phyloP scores from a whole-genome alignment of 2,888 invertebrate species.

The Alloplasta piceator region DNA sequence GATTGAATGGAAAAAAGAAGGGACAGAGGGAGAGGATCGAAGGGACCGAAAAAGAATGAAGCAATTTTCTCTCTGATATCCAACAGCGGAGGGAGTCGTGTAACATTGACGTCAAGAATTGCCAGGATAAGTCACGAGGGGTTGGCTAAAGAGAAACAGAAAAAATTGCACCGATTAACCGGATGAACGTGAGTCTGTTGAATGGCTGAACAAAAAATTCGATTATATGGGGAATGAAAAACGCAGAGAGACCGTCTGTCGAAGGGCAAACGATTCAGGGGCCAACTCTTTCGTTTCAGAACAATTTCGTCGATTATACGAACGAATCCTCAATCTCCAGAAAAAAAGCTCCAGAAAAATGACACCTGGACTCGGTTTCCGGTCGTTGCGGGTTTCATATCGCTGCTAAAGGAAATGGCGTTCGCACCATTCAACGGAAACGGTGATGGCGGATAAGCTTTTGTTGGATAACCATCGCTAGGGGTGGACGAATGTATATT shows the following conservation, averaged over 20 bases:
- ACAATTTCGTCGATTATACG: constrained; percentile 45
- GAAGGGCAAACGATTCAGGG: constrained; percentile 33
- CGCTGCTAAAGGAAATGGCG: too few relatives aligned
- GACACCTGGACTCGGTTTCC: too few relatives aligned
- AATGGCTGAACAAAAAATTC: constrained; percentile 43
- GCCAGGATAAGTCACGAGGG: not conserved
- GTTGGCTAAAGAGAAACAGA: constrained; percentile 17
- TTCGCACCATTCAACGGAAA: too few relatives aligned
- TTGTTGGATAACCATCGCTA: too few relatives aligned
- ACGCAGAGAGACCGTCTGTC: not conserved
- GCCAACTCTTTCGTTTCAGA: constrained; percentile 25
- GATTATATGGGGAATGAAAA: constrained; percentile 35
- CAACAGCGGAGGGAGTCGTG: not conserved
- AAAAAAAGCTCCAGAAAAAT: too few relatives aligned
- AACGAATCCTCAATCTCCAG: constrained; percentile 34
- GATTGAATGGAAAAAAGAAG: constrained; percentile 32
- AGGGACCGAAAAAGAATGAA: constrained; percentile 49
- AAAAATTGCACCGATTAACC: constrained; percentile 61
- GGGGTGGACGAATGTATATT: too few relatives aligned
- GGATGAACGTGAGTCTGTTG: constrained; percentile 47
- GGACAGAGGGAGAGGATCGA: not conserved
- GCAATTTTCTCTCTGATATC: constrained; percentile 50
- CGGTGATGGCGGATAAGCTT: too few relatives aligned
- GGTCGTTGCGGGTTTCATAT: too few relatives aligned
- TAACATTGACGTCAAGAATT: not conserved